Conservation (phyloP, 2,797 vertebrate species). For the Orientallactaga sibirica region DNA sequence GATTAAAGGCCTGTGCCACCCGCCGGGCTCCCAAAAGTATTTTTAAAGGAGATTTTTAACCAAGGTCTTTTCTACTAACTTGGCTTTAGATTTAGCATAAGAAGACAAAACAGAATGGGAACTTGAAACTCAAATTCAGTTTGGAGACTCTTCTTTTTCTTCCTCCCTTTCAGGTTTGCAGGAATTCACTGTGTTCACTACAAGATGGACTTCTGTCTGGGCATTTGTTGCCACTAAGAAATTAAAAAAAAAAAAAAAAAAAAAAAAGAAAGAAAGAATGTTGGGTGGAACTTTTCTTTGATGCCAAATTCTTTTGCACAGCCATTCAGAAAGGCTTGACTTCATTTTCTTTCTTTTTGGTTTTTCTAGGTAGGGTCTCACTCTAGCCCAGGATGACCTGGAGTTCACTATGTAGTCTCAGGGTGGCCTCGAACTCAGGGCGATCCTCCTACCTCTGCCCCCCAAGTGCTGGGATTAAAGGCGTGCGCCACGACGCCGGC, state of each 20-base stretch:
- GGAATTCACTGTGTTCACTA: constrained; percentile 63
- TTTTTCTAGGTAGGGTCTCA: no score
- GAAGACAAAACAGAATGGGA: constrained; percentile 59
- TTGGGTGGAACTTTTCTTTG: constrained; percentile 35
- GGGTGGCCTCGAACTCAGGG: no score
- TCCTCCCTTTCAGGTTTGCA: constrained; percentile 41
- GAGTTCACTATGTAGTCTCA: no score
- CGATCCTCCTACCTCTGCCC: no score
- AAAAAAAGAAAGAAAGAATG: background rate
- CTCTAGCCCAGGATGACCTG: no score
- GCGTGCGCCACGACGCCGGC: no score
- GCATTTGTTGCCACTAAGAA: constrained; percentile 34
- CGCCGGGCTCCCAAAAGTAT: no score
- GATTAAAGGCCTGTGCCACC: no score
- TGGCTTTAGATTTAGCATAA: constrained; percentile 78
- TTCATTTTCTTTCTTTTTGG: background rate
- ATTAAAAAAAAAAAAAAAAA: background rate
- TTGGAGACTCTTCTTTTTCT: constrained; percentile 39
- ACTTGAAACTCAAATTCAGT: constrained; percentile 80
- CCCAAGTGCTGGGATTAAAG: no score
- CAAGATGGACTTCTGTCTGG: constrained; percentile 4
- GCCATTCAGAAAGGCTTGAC: constrained; percentile 38
- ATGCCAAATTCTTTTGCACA: constrained; percentile 52
- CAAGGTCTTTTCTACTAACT: constrained; percentile 86
- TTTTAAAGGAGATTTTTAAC: constrained; percentile 81